Evolutionary conservation across 2,797 vertebrate species (phyloP).

Genomic region (Halcyon smyrnensis): DNA sequence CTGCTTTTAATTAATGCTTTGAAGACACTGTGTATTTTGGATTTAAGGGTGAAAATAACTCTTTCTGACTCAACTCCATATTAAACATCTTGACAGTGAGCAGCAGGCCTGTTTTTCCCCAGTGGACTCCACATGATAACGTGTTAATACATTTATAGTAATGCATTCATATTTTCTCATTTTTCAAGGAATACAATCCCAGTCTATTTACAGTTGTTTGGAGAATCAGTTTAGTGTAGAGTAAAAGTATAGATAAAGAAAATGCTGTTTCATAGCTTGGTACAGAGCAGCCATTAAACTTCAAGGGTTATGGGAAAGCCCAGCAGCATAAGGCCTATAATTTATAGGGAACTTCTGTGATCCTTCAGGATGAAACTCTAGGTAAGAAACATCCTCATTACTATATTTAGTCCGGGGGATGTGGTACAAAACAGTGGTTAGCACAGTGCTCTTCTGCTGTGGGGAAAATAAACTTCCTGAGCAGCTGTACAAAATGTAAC

Average conservation of each 20-base stretch:
- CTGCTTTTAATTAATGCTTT: constrained; percentile 59
- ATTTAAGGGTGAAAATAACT: constrained; percentile 19
- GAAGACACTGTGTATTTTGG: not conserved
- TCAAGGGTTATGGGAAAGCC: not conserved
- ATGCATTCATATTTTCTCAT: constrained; percentile 33
- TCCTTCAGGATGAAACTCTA: not conserved
- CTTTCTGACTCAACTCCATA: not conserved
- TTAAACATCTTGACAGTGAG: not conserved
- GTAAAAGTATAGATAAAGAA: constrained; percentile 39
- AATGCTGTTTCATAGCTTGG: not conserved
- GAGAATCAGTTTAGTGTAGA: not conserved
- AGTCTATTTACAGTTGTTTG: constrained; percentile 1
- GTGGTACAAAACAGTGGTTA: not conserved
- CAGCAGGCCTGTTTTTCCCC: not conserved
- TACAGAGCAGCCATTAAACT: not conserved
- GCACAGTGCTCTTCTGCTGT: fast-evolving
- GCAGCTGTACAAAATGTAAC: not conserved
- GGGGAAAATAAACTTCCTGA: not conserved
- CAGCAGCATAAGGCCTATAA: not conserved
- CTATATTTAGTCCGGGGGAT: fast-evolving
- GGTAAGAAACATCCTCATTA: not conserved
- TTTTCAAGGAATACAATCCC: constrained; percentile 10
- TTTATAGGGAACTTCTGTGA: not conserved
- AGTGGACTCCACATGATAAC: not conserved
- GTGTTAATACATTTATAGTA: constrained; percentile 26